Evolutionary conservation across 2,113 vertebrate genomes (phyloP).

Genomic region (Microcebus tavaratra): DNA sequence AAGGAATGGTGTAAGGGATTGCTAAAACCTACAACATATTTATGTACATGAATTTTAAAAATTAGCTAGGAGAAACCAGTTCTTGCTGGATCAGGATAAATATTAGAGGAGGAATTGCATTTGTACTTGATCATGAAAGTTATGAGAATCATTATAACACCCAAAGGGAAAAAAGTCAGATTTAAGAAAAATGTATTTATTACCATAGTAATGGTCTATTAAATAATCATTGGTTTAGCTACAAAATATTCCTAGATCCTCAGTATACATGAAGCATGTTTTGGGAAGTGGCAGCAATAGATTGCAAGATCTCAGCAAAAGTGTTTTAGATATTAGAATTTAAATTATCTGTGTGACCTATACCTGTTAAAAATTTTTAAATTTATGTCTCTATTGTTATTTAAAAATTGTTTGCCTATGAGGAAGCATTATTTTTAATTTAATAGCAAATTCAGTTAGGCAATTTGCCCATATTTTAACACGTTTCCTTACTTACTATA

Average conservation of each 20-base stretch:
- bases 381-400: background rate
- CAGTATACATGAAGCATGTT: background rate
- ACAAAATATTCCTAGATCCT: background rate
- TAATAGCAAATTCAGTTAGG: background rate
- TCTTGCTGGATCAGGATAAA: background rate
- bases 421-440: background rate
- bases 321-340: background rate
- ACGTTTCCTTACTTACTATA: conserved; percentile 18
- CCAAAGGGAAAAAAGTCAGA: background rate
- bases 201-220: background rate
- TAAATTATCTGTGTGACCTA: background rate
- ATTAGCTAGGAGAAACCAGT: background rate
- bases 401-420: background rate
- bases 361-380: background rate
- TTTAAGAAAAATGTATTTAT: background rate
- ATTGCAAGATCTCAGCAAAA: background rate
- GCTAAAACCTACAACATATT: background rate
- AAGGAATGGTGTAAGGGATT: background rate
- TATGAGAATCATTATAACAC: background rate
- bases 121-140: background rate
- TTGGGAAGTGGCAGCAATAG: background rate
- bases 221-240: background rate
- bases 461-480: background rate
- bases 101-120: background rate
- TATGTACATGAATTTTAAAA: background rate